phyloP scores from a whole-genome alignment of 2,888 invertebrate species.

The Ptilodon capucinus region DNA sequence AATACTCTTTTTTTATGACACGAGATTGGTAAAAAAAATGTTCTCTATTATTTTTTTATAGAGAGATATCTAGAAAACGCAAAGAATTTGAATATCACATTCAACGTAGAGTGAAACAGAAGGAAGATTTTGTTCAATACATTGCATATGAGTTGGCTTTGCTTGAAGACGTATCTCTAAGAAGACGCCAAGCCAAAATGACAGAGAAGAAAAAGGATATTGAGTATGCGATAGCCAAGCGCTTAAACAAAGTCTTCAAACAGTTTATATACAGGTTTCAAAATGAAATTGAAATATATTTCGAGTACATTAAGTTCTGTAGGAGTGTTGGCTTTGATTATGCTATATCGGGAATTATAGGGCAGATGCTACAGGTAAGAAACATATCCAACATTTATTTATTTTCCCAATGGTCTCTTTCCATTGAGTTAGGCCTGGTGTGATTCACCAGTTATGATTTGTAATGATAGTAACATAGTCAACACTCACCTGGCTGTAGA shows the following conservation, averaged over 20 bases:
- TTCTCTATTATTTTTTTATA: slow-evolving; percentile 51
- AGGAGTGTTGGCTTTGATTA: slow-evolving; percentile 83
- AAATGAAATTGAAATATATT: slow-evolving; percentile 88
- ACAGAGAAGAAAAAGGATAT: slow-evolving; percentile 85
- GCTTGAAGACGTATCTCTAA: slow-evolving; percentile 84
- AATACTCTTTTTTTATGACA: no score
- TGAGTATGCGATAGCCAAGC: slow-evolving; percentile 86
- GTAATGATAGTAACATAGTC: no score
- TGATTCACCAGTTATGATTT: no score
- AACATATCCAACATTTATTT: neutral
- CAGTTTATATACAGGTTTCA: slow-evolving; percentile 86
- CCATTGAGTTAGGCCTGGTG: no score
- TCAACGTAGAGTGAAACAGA: slow-evolving; percentile 84
- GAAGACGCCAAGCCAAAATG: slow-evolving; percentile 82
- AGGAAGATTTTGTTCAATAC: slow-evolving; percentile 87
- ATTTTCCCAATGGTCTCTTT: no score
- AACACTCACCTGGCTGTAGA: no score
- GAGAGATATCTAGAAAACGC: slow-evolving; percentile 86
- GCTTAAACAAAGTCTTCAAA: slow-evolving; percentile 89
- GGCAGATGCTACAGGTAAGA: slow-evolving; percentile 83
- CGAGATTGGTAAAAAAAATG: no score
- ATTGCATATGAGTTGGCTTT: slow-evolving; percentile 88
- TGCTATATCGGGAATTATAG: slow-evolving; percentile 81
- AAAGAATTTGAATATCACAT: slow-evolving; percentile 89
- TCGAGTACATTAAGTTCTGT: slow-evolving; percentile 91